Evolutionary conservation across 2,113 vertebrate species (phyloP).

Genomic region (Aix galericulata): DNA sequence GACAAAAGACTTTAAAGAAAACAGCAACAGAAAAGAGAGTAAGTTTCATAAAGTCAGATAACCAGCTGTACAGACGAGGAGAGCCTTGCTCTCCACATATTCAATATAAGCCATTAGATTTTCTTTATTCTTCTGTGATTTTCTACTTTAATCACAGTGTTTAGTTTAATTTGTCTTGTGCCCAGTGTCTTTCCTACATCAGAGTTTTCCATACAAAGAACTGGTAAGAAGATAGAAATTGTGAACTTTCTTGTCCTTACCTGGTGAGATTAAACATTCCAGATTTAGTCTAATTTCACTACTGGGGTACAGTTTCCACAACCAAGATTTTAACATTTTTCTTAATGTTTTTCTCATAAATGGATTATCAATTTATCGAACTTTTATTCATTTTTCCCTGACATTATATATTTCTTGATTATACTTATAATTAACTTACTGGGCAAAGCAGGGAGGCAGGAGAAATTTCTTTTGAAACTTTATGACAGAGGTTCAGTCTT

Average conservation of each 20-base stretch:
- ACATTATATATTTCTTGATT: not conserved
- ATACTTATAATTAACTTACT: not conserved
- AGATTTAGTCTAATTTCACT: not conserved
- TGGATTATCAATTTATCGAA: not conserved
- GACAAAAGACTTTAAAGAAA: not conserved
- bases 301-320: not conserved
- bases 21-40: not conserved
- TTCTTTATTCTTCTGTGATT: not conserved
- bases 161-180: not conserved
- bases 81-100: not conserved
- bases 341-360: not conserved
- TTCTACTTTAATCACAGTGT: not conserved
- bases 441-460: not conserved
- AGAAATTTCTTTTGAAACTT: not conserved
- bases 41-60: not conserved
- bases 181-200: not conserved
- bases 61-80: not conserved
- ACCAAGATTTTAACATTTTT: not conserved
- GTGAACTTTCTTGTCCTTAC: not conserved
- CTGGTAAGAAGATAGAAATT: not conserved
- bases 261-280: not conserved
- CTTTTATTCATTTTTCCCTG: not conserved
- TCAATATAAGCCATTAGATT: not conserved
- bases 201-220: not conserved
- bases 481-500: not conserved